These are phyloP conservation scores for Melieria omissa DNA, from an alignment of 2,888 invertebrate species.

Conservation along the genomic window DNA sequence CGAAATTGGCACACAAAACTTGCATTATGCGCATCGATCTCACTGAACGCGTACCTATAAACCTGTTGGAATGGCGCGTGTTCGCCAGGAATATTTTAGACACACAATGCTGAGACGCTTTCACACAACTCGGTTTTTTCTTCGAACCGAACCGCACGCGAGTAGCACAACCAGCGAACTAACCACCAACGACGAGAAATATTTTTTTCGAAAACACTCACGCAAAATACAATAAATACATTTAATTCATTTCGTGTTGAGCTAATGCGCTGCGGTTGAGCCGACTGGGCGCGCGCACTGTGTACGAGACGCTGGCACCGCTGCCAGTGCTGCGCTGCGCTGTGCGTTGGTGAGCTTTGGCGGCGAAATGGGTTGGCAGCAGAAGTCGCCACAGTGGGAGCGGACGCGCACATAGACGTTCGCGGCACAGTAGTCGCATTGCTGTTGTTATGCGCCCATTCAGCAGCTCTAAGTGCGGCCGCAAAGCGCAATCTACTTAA, in stretches of 20 bases:
- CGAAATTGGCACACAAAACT: no score
- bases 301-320: background rate
- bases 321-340: background rate
- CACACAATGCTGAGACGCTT: background rate
- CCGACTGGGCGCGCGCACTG: background rate
- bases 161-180: constrained; percentile 59
- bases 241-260: constrained; percentile 20
- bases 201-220: constrained; percentile 16
- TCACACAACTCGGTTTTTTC: constrained; percentile 4
- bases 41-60: background rate
- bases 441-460: no score
- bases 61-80: constrained; percentile 10
- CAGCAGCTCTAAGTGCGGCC: no score
- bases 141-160: constrained; percentile 56
- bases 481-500: no score
- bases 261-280: constrained; percentile 7
- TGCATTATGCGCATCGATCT: no score
- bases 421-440: no score
- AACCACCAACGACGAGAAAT: constrained; percentile 45
- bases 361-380: constrained; percentile 24
- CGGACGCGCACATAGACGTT: background rate
- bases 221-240: constrained; percentile 19
- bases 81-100: background rate
- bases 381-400: constrained; percentile 12
- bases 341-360: constrained; percentile 11